Evolutionary conservation across 92 coral and sea anemone species (phyloP), one percentile per base, ranked within the genome.

Genomic region (Micromussa lordhowensis): DNA sequence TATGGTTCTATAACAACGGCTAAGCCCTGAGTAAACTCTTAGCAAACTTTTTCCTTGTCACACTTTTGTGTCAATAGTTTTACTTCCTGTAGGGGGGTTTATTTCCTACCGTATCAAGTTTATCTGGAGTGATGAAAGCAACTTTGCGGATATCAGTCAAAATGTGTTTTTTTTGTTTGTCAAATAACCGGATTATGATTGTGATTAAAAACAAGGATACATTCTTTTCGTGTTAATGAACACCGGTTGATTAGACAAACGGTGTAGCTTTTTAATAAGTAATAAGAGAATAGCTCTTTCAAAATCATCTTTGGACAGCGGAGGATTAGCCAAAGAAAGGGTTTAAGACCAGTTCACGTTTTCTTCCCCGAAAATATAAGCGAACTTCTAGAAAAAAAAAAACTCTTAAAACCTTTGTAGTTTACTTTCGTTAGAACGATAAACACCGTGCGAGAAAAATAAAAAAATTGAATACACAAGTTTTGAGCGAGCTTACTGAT

Each of bases 141-240:
- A 24, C 29, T 22, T 63, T 63, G 69, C 30, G 30, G 69, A 63
- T 63, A 63, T 63, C 2, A 24, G 12, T 63, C 11, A 66, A 66
- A 81, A 49, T 16, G 30, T 5, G 28, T 5, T 30, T 53, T 14
- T 79, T 57, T 55, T 79, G 68, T 79, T 79, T 79, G 82, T 31
- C 82, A 79, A 79, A 31, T 18, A 18, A 55, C 22, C 64, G 68
- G 49, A 31, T 54, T 55, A 77, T 51, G 51, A 76, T 49, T 76
- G 19, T 36, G 32, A n/a, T 40, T 55, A 16, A 55, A 55, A 55
- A 3, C 22, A 16, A 0, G 22, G 61, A 3, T 4, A 16, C 61
- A 19, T 55, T 16, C 22, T 16, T 55, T 3, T 19, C 61, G 18
- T 44, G 10, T 36, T 36, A 36, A 36, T 36, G 4, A 36, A 2